Conservation (phyloP, 2,888 invertebrate genomes). For the Deilephila porcellus region DNA sequence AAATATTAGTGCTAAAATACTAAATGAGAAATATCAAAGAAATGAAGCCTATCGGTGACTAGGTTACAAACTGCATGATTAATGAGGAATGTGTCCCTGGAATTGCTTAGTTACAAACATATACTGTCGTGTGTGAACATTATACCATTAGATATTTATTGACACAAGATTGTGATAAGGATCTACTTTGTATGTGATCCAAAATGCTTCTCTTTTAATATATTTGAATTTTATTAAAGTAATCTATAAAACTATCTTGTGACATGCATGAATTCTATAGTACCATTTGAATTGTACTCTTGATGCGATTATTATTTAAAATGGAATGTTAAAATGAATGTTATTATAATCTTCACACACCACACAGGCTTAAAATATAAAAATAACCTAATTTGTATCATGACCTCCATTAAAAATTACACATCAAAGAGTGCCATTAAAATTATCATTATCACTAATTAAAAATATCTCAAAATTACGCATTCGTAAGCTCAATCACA, state of each 20-base stretch:
- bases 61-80: constrained; percentile 49
- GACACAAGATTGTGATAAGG: neutral
- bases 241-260: too few species aligned
- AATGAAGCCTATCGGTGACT: constrained; percentile 69
- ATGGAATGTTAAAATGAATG: constrained; percentile 12
- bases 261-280: too few species aligned
- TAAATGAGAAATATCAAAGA: constrained; percentile 52
- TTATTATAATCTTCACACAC: constrained; percentile 46
- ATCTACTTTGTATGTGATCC: too few species aligned
- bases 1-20: constrained; percentile 56
- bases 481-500: constrained; percentile 61
- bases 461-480: constrained; percentile 26
- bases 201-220: too few species aligned
- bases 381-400: constrained; percentile 65
- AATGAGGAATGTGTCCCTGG: constrained; percentile 57
- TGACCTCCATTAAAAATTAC: constrained; percentile 44
- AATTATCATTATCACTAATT: constrained; percentile 43
- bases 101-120: constrained; percentile 40
- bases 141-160: neutral
- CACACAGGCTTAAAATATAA: constrained; percentile 49
- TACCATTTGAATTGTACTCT: neutral
- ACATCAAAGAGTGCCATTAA: constrained; percentile 56
- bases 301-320: neutral
- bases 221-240: too few species aligned
- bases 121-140: constrained; percentile 42